A percentile compares a stretch with the other conserved stretches of the same genome.
These are phyloP conservation scores for Microctenopoma stevenorrisi DNA, from an alignment of 2,797 vertebrate genomes.

Conservation along the genomic window DNA sequence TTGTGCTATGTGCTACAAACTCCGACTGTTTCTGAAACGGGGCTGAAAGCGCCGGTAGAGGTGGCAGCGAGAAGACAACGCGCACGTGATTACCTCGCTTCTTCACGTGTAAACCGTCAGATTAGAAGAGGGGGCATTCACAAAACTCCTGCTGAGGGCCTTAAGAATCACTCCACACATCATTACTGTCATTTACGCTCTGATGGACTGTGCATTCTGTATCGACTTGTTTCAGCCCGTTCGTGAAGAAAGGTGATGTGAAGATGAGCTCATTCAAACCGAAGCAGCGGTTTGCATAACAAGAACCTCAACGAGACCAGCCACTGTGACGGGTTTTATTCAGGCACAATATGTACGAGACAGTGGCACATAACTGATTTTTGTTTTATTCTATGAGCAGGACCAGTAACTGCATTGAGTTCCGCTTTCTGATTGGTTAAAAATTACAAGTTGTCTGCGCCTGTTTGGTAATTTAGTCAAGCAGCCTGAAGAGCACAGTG, in stretches of 20 bases:
- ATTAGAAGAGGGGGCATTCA: not conserved
- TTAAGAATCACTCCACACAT: not conserved
- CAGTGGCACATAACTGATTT: too few relatives aligned
- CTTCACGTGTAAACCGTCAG: conserved; percentile 7
- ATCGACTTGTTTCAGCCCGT: not conserved
- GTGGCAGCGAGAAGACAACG: not conserved
- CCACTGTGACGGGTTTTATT: too few relatives aligned
- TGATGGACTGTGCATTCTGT: not conserved
- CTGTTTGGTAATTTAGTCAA: not conserved
- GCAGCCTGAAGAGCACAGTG: too few relatives aligned
- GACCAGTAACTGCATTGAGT: not conserved
- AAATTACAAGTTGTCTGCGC: not conserved
- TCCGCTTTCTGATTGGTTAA: not conserved
- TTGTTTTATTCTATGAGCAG: too few relatives aligned
- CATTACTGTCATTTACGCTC: not conserved
- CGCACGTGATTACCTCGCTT: conserved; percentile 3
- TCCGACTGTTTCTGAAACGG: conserved; percentile 20
- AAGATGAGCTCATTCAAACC: not conserved
- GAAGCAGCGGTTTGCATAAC: too few relatives aligned
- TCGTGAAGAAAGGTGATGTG: conserved; percentile 3
- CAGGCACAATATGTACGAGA: too few relatives aligned
- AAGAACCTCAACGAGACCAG: too few relatives aligned
- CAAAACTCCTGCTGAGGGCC: not conserved
- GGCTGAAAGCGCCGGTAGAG: not conserved
- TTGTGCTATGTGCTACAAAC: conserved; percentile 13